Conservation (phyloP, 2,113 vertebrate genomes). For the Leptobrachium ailaonicum region DNA sequence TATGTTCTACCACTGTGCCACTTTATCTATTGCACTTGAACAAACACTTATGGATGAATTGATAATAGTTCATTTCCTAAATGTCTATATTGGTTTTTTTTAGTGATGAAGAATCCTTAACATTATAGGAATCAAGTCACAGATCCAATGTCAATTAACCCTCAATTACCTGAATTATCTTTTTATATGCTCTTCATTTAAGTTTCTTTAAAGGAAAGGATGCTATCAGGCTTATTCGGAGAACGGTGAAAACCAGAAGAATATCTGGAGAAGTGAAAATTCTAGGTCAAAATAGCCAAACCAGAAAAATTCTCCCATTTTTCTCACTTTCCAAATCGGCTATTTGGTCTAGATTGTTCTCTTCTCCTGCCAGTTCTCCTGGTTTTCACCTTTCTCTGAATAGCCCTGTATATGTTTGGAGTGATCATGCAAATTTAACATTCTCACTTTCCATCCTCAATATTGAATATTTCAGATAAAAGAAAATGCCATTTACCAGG, state of each 20-base stretch:
- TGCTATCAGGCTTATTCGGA: background rate
- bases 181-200: constrained; percentile 23
- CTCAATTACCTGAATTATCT: constrained; percentile 34
- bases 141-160: constrained; percentile 31
- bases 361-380: too few species aligned
- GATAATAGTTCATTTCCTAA: constrained; percentile 33
- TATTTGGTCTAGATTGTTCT: too few species aligned
- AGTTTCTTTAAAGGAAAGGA: constrained; percentile 28
- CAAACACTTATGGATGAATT: constrained; percentile 40
- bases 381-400: too few species aligned
- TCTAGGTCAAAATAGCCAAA: too few species aligned
- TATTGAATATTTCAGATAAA: constrained; percentile 26
- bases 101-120: constrained; percentile 27
- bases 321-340: too few species aligned
- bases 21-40: constrained; percentile 35
- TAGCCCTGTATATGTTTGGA: too few species aligned
- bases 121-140: constrained; percentile 10
- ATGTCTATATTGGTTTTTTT: constrained; percentile 35
- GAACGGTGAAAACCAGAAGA: too few species aligned
- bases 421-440: constrained; percentile 30
- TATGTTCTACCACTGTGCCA: constrained; percentile 18
- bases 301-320: too few species aligned
- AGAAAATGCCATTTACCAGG: too few species aligned
- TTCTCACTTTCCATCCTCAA: background rate
- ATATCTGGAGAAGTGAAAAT: too few species aligned